Conservation (phyloP, 1,140 invertebrate species). For the Bombus polaris region DNA sequence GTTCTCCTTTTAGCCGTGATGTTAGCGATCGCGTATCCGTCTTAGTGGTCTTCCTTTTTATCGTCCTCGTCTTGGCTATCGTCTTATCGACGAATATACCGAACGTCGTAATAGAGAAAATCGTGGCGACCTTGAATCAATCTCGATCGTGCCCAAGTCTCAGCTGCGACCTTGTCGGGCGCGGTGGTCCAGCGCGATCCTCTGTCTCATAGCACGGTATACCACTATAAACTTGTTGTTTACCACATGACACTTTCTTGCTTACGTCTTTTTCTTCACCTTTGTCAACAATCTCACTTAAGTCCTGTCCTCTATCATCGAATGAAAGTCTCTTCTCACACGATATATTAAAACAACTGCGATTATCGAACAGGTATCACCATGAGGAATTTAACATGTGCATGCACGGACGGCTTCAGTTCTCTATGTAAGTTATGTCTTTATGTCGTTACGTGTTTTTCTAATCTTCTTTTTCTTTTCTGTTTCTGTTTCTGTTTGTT, state of each 20-base stretch:
- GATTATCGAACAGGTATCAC: not conserved
- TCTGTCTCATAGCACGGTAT: constrained; percentile 45
- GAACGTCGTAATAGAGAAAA: not conserved
- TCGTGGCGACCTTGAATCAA: constrained; percentile 53
- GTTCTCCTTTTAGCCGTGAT: constrained; percentile 15
- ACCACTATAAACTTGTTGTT: not conserved
- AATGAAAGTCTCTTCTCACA: not conserved
- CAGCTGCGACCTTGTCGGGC: constrained; percentile 64
- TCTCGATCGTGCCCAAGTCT: constrained; percentile 48
- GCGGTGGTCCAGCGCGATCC: constrained; percentile 28
- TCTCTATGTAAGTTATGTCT: not conserved
- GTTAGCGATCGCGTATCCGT: constrained; percentile 1
- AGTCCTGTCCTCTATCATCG: not conserved
- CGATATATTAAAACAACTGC: not conserved
- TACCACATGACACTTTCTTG: not conserved
- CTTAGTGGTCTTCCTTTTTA: constrained; percentile 2
- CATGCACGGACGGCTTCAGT: constrained; percentile 23
- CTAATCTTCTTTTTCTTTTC: not conserved
- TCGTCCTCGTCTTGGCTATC: constrained; percentile 5
- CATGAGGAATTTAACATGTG: constrained; percentile 4
- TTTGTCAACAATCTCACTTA: not conserved
- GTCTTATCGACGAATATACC: constrained; percentile 20
- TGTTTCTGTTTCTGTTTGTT: not conserved
- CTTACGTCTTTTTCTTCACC: not conserved
- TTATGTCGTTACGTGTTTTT: too few relatives aligned